Base-by-base conservation (phyloP, 2,888 invertebrate species). In the Timema cristinae region DNA sequence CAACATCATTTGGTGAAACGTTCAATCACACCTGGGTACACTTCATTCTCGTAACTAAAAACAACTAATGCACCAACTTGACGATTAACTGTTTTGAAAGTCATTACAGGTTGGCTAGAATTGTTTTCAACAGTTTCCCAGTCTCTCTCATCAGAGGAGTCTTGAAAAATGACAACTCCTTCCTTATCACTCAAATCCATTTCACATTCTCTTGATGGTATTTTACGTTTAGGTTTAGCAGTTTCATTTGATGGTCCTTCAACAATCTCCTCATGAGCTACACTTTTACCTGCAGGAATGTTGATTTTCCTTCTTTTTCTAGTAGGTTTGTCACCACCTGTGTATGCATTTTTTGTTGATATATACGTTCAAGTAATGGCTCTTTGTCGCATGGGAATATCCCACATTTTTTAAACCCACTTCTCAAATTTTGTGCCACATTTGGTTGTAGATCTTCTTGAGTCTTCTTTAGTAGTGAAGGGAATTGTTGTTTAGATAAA, bases 401-500 rank as follows among this genome's bases (percentile, higher is more conserved):
- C 8, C 63, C 63, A 63, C 63, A 47, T 47, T 63, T 63, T 63
- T n/a, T 1, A 32, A 63, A 63, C 11, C 47, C 7, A 63, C 16
- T 63, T 63, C 16, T 13, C 4, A 63, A 5, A 63, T 63, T 32
- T 63, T 63, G 9, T n/a, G 32, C 11, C 13, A 47, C 7, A 47
- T 63, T 63, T 63, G 32, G 63, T 13, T 63, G 47, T 11, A 63
- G 9, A 13, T 63, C 63, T 32, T 15, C 63, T 13, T 16, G 7
- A n/a, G 6, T 6, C 0, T 47, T 32, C 47, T 63, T 32, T 13
- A 63, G n/a, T 11, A 47, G 7, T 9, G 9, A 48, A 32, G 63
- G 63, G 47, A 63, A 63, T 32, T 63, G 63, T 63, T 32, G 63
- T n/a, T 63, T 63, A 6, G 63, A 32, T 13, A 63, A 63, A 11